phyloP scores from a whole-genome alignment of 37 sponge, comb jelly and placozoan species.

The Hormiphora californensis region DNA sequence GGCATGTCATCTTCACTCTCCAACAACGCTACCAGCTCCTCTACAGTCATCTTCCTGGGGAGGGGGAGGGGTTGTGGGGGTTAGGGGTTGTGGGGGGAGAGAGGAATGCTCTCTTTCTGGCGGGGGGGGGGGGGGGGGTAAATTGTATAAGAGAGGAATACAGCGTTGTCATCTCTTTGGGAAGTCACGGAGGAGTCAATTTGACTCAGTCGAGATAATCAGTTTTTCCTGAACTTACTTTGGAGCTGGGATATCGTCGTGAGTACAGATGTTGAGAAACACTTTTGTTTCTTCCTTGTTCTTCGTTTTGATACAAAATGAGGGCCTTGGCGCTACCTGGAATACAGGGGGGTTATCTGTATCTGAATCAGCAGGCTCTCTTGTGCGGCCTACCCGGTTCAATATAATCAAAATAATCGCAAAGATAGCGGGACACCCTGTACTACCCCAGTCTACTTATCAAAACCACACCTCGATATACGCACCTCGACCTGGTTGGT shows the following conservation, averaged over 20 bases:
- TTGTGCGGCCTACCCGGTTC: no score
- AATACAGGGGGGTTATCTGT: no score
- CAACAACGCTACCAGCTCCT: conserved; percentile 15
- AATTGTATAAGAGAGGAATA: not conserved
- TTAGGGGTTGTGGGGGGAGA: not conserved
- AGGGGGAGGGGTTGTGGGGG: not conserved
- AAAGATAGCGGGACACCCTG: no score
- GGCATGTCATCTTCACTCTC: conserved; percentile 21
- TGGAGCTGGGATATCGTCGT: conserved; percentile 20
- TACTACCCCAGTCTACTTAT: no score
- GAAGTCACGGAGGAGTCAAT: no score
- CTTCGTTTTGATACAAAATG: conserved; percentile 43
- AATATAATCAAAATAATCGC: no score
- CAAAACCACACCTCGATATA: not conserved
- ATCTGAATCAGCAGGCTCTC: no score
- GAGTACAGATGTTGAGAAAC: conserved; percentile 11
- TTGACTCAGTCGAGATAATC: not conserved
- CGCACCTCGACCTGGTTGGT: conserved; percentile 16
- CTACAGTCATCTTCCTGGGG: conserved; percentile 33
- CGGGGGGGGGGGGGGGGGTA: no score
- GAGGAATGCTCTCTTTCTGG: no score
- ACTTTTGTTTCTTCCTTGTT: conserved; percentile 36
- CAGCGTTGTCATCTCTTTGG: no score
- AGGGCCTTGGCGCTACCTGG: conserved; percentile 30
- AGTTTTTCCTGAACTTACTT: not conserved